Evolutionary conservation across 2,888 invertebrate species (phyloP), one percentile per base, ranked within the genome.

Genomic region (Odontomyia ornata): DNA sequence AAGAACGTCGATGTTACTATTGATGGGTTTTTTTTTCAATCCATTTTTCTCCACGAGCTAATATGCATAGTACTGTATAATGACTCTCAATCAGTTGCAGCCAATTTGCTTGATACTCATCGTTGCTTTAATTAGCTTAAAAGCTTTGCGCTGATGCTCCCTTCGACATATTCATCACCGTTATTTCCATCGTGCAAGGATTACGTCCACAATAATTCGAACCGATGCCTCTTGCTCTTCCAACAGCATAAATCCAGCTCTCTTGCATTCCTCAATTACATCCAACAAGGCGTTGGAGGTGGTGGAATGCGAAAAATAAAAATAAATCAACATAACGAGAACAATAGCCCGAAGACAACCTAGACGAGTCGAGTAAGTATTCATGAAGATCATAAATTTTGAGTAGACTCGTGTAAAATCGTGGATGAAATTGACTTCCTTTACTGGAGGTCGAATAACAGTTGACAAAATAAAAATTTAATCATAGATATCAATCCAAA

Each of bases 51-150:
- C 7, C 7, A 43, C 13, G 13, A 43, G 7, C 13, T 43, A 43
- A 43, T 9, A 43, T 43, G 43, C 13, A 43, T 43, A 43, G 7
- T 43, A 13, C 43, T n/a, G n/a, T 30, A 30, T n/a, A 30, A 15
- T 64, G 64, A 28, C 30, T n/a, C 64, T 64, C 3, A 28, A 4
- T 30, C 1, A 28, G 28, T 64, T 25, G 28, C 28, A 28, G 64
- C 28, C 64, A 28, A 30, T 64, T 64, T 28, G n/a, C 7, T 28
- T 28, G 15, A 64, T 30, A 28, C 64, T 64, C 21, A 28, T 7
- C 64, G 21, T n/a, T 30, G 64, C 28, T 64, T 64, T 64, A 64
- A 64, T 64, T 64, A 64, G 64, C 64, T 64, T 64, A 64, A 64
- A 28, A 64, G 64, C 64, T n/a, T 28, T 27, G 11, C 28, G 30